Evolutionary conservation across 2,113 vertebrate species (phyloP).

Genomic region (Leuciscus idus): DNA sequence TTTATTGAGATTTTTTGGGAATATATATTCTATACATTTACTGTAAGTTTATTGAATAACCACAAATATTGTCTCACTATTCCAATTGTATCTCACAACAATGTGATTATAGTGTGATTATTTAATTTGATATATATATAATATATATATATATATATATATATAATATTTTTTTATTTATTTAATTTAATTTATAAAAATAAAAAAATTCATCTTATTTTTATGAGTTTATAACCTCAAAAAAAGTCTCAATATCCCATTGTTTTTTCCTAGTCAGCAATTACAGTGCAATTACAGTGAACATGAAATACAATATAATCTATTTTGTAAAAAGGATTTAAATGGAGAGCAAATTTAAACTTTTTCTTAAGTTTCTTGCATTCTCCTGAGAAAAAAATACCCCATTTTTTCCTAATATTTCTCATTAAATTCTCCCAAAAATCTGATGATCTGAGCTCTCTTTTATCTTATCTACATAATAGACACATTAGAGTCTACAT

Average conservation of each 20-base stretch:
- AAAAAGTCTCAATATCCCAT: background rate
- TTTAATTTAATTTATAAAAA: background rate
- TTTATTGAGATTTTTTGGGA: background rate
- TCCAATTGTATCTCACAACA: too few species aligned
- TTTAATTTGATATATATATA: too few species aligned
- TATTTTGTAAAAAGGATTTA: background rate
- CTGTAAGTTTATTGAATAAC: too few species aligned
- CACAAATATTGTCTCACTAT: too few species aligned
- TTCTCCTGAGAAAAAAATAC: background rate
- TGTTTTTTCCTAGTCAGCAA: background rate
- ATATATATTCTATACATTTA: background rate
- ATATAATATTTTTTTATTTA: too few species aligned
- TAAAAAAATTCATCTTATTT: background rate
- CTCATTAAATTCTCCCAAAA: background rate
- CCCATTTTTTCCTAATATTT: background rate
- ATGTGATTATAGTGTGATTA: too few species aligned
- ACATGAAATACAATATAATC: background rate
- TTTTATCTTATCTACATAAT: background rate
- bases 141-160: too few species aligned
- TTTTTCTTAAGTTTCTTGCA: background rate
- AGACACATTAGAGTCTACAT: background rate
- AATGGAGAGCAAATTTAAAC: background rate
- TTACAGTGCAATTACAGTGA: background rate
- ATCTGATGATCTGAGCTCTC: background rate
- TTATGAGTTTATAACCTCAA: background rate